These are phyloP conservation scores for Climacteris rufus DNA, from an alignment of 2,113 vertebrate genomes.

Conservation along the genomic window DNA sequence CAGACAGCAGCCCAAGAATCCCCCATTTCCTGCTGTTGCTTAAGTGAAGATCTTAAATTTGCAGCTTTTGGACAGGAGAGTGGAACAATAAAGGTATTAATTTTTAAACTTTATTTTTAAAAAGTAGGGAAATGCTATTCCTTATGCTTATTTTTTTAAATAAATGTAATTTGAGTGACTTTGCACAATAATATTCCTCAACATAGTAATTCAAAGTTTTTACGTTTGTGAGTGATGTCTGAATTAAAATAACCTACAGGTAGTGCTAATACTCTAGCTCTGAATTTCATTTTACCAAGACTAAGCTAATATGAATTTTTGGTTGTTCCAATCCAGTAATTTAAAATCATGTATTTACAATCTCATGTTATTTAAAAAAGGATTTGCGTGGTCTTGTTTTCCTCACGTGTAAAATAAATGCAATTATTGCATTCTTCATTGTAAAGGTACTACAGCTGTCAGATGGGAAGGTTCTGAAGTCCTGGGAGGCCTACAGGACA, in stretches of 20 bases:
- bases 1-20: conserved; percentile 76
- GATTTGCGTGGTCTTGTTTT: not conserved
- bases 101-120: not conserved
- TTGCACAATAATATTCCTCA: not conserved
- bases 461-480: conserved; percentile 75
- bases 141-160: not conserved
- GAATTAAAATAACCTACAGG: not conserved
- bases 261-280: not conserved
- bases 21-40: conserved; percentile 82
- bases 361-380: not conserved
- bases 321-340: not conserved
- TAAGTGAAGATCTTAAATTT: conserved; percentile 71
- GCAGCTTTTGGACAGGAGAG: conserved; percentile 81
- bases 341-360: not conserved
- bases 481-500: conserved; percentile 73
- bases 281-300: not conserved
- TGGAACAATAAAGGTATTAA: conserved; percentile 83
- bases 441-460: conserved; percentile 82
- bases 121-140: not conserved
- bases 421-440: not conserved
- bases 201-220: not conserved
- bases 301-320: not conserved
- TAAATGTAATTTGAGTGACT: not conserved
- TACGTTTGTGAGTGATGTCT: not conserved
- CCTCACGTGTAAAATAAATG: not conserved